Base-by-base conservation (phyloP, 2,797 vertebrate genomes). In the Danio jaintianensis region DNA sequence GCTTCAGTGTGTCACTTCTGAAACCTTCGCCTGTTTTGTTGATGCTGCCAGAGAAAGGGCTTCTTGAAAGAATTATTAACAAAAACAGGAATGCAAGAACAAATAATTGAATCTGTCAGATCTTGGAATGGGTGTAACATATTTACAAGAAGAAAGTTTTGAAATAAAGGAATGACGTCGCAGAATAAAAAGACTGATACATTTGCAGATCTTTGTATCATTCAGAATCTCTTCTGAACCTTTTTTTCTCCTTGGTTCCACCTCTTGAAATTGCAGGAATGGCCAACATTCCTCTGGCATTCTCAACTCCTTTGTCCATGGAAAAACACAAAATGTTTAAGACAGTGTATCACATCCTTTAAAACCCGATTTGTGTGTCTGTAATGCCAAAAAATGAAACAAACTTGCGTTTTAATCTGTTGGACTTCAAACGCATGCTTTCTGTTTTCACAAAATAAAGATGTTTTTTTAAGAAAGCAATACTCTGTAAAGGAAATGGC, bases 61-160 rank as follows among this genome's bases (percentile, higher is more conserved):
- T 70, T 36, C 58, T 71, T 52, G 36, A 61, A 16, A 61, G 16
- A 42, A 59, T 6, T 8, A 13, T 22, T 8, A 16, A 22, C 40
- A 47, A 13, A 56, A 79, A 43, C 20, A 45, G 20, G 3, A 73
- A 63, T 40, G 16, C 6, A 18, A 38, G 7, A 62, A 48, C 5
- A 9, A 47, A 63, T 56, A 10, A 62, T 4, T 22, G 11, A 16
- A 20, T n/a, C 20, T 6, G 2, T 62, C 8, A 8, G 67, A 82
- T 78, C 61, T 63, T 72, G 85, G 85, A 87, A 87, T 84, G 82
- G 70, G 69, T 75, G 61, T 48, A 83, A 78, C 69, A 40, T 76
- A 74, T 83, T 63, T 79, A 76, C 77, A 83, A 81, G 59, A 52
- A 20, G 40, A 70, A 56, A 15, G 55, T 73, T 58, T 42, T 36